Base-by-base conservation (phyloP, 2,888 invertebrate genomes). In the Galerucella pusilla region DNA sequence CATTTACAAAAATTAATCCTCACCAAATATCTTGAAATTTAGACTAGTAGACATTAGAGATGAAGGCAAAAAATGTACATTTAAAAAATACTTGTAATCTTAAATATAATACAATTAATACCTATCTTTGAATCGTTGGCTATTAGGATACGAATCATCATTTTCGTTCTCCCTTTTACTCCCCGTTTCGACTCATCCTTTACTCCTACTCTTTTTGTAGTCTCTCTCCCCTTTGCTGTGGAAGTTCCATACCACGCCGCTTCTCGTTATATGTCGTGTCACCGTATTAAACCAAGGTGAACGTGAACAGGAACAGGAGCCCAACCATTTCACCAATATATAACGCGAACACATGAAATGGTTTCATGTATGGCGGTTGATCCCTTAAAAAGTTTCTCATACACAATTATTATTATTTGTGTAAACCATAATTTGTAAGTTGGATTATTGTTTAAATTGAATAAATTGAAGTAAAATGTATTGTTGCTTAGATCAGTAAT, bases 261-360 rank as follows among this genome's bases (percentile, higher is more conserved):
- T 57, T 57, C 57, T 57, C 57, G 57, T 57, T 57, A 20, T n/a
- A 16, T 57, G 20, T 57, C 57, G 57, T 57, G 57, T 57, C 16
- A 10, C 57, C 16, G 57, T 16, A 57, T 57, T 16, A 57, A 20
- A 57, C 57, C 57, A 57, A 57, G 57, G 57, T 57, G 57, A 57
- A 57, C 57, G 35, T 35, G 35, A 35, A 35, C 35, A 28, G 28
- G n/a, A n/a, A 1, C 3, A 7, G 16, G 7, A 20, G 14, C 57
- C 16, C 57, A 57, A 57, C 57, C 57, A 57, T 57, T 57, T 57
- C 10, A 57, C 57, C 57, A 57, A 16, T 16, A 16, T 2, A 35
- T 35, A 35, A 35, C 35, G 35, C 10, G 57, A 57, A 16, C 16
- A 0, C 20, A 57, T 57, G 57, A 57, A 57, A n/a, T 16, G 57